A percentile compares a stretch with the other conserved stretches of the same genome.
Conservation (phyloP, 2,797 vertebrate genomes). For the Acipenser ruthenus region DNA sequence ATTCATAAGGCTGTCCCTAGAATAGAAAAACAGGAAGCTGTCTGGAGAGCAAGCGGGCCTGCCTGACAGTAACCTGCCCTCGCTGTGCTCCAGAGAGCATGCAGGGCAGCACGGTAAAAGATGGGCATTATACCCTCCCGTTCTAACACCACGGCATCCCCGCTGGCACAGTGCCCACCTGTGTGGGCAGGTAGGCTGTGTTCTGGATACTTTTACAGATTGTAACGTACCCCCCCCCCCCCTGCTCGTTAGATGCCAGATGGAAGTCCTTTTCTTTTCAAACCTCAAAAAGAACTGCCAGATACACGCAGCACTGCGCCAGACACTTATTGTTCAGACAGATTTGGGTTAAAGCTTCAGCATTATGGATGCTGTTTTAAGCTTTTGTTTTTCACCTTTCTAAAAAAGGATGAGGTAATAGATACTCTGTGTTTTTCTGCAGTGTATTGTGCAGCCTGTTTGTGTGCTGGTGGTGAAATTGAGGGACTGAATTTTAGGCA, state of each 20-base stretch:
- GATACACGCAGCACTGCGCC: too few relatives aligned
- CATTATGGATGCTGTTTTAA: too few relatives aligned
- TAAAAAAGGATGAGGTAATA: too few relatives aligned
- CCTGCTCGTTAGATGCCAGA: background rate
- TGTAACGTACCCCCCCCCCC: background rate
- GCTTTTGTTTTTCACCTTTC: too few relatives aligned
- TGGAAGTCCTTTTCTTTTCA: background rate
- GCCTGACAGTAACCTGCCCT: background rate
- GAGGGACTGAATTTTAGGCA: too few relatives aligned
- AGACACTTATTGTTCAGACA: too few relatives aligned
- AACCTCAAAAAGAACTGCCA: too few relatives aligned
- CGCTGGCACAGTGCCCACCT: background rate
- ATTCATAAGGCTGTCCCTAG: conserved; percentile 1
- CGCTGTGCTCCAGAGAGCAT: background rate
- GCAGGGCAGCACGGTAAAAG: background rate
- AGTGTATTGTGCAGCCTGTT: too few relatives aligned
- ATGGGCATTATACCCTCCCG: background rate
- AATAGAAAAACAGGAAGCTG: background rate
- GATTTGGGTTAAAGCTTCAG: too few relatives aligned
- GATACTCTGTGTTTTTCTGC: too few relatives aligned
- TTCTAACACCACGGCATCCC: background rate
- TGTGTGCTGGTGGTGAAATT: too few relatives aligned
- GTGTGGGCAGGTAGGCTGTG: background rate
- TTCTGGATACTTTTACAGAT: background rate
- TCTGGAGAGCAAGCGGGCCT: background rate